A percentile compares a stretch with the other conserved stretches of the same genome.
Evolutionary conservation across 2,113 vertebrate species (phyloP).

Genomic region (Lanius ludovicianus): DNA sequence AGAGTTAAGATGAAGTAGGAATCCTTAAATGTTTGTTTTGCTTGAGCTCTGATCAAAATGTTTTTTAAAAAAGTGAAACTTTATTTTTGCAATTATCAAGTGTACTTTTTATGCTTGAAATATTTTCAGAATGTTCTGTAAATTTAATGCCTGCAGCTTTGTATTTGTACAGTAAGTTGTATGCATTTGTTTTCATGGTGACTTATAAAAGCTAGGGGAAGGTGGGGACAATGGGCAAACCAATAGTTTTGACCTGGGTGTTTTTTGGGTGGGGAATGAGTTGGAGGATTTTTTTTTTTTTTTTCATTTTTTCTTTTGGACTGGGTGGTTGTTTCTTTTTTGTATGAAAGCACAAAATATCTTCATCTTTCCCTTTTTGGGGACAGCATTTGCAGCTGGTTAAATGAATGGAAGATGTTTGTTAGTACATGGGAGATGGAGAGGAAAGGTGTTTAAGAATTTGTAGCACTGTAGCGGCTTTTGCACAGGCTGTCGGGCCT

Average conservation of each 20-base stretch:
- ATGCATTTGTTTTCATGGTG: conserved; percentile 1
- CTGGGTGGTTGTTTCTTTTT: not conserved
- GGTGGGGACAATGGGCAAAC: not conserved
- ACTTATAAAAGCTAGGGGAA: not conserved
- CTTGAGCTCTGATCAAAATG: conserved; percentile 72
- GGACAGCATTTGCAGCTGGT: not conserved
- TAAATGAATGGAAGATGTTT: not conserved
- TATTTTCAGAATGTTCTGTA: conserved; percentile 64
- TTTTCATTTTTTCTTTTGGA: not conserved
- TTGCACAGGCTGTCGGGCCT: not conserved
- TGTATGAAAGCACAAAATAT: not conserved
- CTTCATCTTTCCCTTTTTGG: not conserved
- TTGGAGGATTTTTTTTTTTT: not conserved
- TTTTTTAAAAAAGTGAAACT: conserved; percentile 67
- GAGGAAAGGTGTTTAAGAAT: not conserved
- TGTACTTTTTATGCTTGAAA: conserved; percentile 74
- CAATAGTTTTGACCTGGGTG: not conserved
- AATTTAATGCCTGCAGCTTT: conserved; percentile 58
- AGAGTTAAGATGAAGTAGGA: conserved; percentile 31
- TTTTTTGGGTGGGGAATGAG: not conserved
- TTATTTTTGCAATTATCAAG: conserved; percentile 78
- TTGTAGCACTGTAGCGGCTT: not conserved
- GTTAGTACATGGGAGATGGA: not conserved
- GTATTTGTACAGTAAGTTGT: conserved; percentile 51
- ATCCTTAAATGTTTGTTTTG: conserved; percentile 57